Evolutionary conservation across 2,113 vertebrate genomes (phyloP), one percentile per base, ranked within the genome.

Genomic region (Nipponia nippon): DNA sequence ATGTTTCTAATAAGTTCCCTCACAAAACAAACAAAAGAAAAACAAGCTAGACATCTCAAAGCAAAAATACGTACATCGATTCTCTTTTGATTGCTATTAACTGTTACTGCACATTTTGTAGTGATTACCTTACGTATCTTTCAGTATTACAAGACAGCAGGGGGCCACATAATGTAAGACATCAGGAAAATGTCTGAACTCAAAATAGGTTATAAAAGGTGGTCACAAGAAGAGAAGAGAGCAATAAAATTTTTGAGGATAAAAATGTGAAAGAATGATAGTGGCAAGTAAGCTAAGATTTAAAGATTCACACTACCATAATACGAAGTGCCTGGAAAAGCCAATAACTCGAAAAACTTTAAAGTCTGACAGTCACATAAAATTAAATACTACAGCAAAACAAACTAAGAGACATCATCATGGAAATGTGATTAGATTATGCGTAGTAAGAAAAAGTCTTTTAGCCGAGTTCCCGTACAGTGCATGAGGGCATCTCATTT

Each of bases 131-230:
- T 42, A 5, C 0, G 0, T 13, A n/a, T 65, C 90, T 50, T 75
- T 34, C 93, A 83, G 44, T 42, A 30, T 34, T 22, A 6, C 40
- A 20, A 56, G 79, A 92, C 85, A 95, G 87, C 85, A 96, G 92
- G 83, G 92, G 90, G 85, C 85, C 90, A 93, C 95, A 95, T 83
- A 80, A 95, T 90, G 88, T 93, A 92, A 95, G 83, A 13, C 53
- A 95, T 86, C 44, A 12, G 34, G 53, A 83, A 86, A 95, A 81
- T 15, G 15, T 47, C 52, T 78, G 13, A 86, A 61, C 66, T 80
- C 30, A 66, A 52, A 95, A 83, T 17, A 13, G 16, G 11, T 55
- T 87, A 32, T 34, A 65, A 80, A 70, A 90, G 27, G 36, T 34
- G 55, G 18, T 14, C 52, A 61, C 3, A 3, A 44, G 44, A 71